Base-by-base conservation (phyloP, 92 coral and sea anemone species). In the Epizoanthus illoricatus region DNA sequence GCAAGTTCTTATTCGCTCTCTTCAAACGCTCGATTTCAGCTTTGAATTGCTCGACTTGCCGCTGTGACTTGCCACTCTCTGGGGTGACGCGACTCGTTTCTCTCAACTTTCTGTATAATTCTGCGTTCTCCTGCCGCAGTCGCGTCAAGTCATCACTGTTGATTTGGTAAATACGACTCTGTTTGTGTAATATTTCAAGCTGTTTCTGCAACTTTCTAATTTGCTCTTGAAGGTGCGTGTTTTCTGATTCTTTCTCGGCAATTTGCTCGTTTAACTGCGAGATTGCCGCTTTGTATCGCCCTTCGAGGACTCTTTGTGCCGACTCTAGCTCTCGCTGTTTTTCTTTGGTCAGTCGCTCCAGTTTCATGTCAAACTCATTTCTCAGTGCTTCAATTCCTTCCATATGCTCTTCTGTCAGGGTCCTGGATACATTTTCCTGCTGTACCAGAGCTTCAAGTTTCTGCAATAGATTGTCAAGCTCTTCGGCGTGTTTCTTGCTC, bases 381-480 rank as follows among this genome's bases (percentile, higher is more conserved):
- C 94, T 85, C 16, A 93, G 81, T 17, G 87, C 72, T 40, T 86
- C 94, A 28, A 93, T 84, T 60, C 92, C 97, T 28, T 87, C 84
- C 97, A 91, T 93, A 86, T 93, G 97, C n/a, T 88, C 93, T 55
- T 88, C 90, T 5, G 94, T 93, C 74, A 89, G 86, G 5, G 92
- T 84, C 79, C 90, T 93, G 18, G 97, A 93, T 15, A 90, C 92
- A 57, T 84, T 93, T 75, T 93, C 92, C 85, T 91, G 89, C 64
- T 73, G 91, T 47, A 93, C 83, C 87, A 93, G 82, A 28, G 84
- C 84, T 79, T 93, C 94, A 21, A 93, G 89, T 45, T 92, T 88
- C 74, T 81, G 84, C 94, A 93, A 84, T 66, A 93, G 85, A 67
- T 71, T 81, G 23, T 87, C 88, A 17, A 93, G 85, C 59, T 93